Percentiles rank a stretch among this genome's conserved stretches.
These are phyloP conservation scores for Setipinna tenuifilis DNA, from an alignment of 2,797 vertebrate genomes.

Conservation along the genomic window DNA sequence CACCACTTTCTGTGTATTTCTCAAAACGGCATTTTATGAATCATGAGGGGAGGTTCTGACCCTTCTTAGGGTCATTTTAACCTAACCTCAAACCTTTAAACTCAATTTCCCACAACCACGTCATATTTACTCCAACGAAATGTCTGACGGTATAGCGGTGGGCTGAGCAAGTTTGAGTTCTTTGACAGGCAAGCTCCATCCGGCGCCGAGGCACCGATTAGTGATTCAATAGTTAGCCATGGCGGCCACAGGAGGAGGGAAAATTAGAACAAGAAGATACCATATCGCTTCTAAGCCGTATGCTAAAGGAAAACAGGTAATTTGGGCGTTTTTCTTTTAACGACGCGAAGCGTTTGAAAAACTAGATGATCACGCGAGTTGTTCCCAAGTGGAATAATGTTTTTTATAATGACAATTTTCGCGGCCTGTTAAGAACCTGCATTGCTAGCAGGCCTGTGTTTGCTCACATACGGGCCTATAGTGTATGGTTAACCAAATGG, in stretches of 20 bases:
- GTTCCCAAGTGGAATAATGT: constrained; percentile 62
- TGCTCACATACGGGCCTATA: constrained; percentile 3
- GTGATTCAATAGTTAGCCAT: constrained; percentile 76
- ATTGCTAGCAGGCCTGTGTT: constrained; percentile 12
- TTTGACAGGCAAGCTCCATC: constrained; percentile 72
- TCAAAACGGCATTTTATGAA: too few relatives aligned
- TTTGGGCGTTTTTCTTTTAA: background rate
- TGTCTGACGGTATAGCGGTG: constrained; percentile 60
- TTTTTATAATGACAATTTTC: constrained; percentile 72
- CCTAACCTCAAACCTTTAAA: constrained; percentile 30
- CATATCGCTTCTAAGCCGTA: constrained; percentile 83
- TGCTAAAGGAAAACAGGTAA: constrained; percentile 83
- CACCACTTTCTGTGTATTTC: too few relatives aligned
- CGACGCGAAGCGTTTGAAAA: background rate
- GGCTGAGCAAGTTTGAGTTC: constrained; percentile 47
- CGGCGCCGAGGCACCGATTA: constrained; percentile 74
- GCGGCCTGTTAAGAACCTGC: constrained; percentile 67
- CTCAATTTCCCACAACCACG: constrained; percentile 71
- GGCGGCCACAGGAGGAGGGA: constrained; percentile 87
- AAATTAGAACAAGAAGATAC: constrained; percentile 84
- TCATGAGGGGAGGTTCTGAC: too few relatives aligned
- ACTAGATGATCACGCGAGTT: constrained; percentile 7
- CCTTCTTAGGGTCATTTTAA: too few relatives aligned
- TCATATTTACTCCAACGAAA: constrained; percentile 41
- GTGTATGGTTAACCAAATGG: background rate